These are phyloP conservation scores for Tillus elongatus DNA, from an alignment of 2,888 invertebrate species.

Conservation along the genomic window DNA sequence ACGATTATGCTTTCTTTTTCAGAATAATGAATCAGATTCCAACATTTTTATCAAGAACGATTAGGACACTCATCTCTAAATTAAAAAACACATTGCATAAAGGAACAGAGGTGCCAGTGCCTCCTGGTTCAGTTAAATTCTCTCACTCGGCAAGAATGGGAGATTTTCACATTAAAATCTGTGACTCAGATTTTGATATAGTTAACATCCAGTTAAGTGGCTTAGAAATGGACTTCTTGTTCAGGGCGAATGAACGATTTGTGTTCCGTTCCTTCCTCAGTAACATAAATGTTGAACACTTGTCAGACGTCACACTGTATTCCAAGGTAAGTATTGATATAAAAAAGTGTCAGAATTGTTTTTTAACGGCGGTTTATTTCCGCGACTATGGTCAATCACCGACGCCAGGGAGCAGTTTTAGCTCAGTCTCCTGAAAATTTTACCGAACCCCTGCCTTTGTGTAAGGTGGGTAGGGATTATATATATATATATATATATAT, in stretches of 20 bases:
- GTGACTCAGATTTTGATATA: conserved; percentile 62
- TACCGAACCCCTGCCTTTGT: too few relatives aligned
- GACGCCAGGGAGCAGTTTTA: too few relatives aligned
- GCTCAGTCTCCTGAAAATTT: too few relatives aligned
- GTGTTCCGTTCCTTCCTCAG: conserved; percentile 61
- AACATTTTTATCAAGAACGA: conserved; percentile 20
- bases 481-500: too few relatives aligned
- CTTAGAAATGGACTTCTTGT: conserved; percentile 66
- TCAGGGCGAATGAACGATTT: conserved; percentile 68
- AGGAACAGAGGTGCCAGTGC: conserved; percentile 56
- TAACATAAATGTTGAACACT: conserved; percentile 60
- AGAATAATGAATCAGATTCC: conserved; percentile 29
- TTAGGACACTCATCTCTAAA: conserved; percentile 24
- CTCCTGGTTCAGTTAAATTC: conserved; percentile 66
- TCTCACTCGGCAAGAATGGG: conserved; percentile 58
- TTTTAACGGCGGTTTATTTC: too few relatives aligned
- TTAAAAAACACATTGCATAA: conserved; percentile 25
- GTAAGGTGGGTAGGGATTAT: too few relatives aligned
- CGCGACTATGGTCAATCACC: too few relatives aligned
- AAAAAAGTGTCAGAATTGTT: conserved; percentile 9
- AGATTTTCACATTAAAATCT: conserved; percentile 55
- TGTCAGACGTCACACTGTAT: conserved; percentile 65
- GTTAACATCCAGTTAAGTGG: conserved; percentile 57
- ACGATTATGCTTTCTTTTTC: too few relatives aligned
- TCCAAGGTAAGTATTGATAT: conserved; percentile 52